Evolutionary conservation across 1,140 invertebrate genomes (phyloP), one percentile per base, ranked within the genome.

Genomic region (Bombus affinis): DNA sequence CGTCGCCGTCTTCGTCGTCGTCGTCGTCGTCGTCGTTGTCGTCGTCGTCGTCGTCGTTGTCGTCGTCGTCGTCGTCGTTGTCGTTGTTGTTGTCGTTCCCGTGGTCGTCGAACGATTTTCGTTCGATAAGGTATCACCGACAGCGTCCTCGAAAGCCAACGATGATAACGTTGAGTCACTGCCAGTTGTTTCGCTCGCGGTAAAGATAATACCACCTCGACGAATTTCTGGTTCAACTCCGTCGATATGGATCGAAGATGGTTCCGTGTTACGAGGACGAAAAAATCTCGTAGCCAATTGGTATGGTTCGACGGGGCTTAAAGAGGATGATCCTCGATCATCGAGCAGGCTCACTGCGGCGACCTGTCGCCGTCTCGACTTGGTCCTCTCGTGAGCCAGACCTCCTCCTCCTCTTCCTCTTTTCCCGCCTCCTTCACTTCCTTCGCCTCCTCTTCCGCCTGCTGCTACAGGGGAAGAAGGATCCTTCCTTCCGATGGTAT

Each of bases 301-400:
- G 47, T 66, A 65, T 22, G 83, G 70, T 65, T 72, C 25, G 18
- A 72, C 53, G 12, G 28, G 28, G 44, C n/a, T 37, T 35, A 74
- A 42, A 37, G 37, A 18, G 13, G 77, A 77, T 18, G 86, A n/a
- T 53, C 62, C 66, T 57, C 39, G 66, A 44, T 81, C 74, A 39
- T 86, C 82, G 74, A 89, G 75, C 84, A 89, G 81, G 71, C 79
- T 83, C 79, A 83, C 83, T 39, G 86, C 82, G 68, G 71, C 80
- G 22, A 85, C 37, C 71, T 85, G 84, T 37, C 71, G 78, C 13
- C 78, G 84, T n/a, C 81, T 62, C 65, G 85, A 81, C 53, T 72
- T 76, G 42, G 72, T 83, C 65, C 65, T 76, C 84, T 68, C 84
- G 79, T 22, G 62, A 81, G 79, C 73, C 80, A 76, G 80, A 75